Evolutionary conservation across 2,797 vertebrate species (phyloP), one percentile per base, ranked within the genome.

Genomic region (Taenioides sp.): DNA sequence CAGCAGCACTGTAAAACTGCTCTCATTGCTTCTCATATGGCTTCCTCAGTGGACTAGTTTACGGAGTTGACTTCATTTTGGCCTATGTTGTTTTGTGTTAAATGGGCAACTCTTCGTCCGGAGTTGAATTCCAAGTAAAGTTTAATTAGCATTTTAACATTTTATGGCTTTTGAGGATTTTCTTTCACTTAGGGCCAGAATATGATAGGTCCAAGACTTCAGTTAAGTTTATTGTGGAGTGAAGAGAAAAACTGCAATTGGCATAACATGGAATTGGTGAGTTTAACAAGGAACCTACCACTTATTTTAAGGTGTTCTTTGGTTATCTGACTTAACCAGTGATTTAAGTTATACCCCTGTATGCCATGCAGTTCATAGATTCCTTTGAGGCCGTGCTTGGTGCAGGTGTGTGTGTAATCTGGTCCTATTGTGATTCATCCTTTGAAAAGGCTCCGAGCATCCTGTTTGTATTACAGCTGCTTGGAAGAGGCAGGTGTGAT

Each of bases 361-460:
- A 14, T 58, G 23, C 55, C 23, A 31, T 2, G 58, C 40, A 65
- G 22, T 47, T 47, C n/a, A 64, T 40, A 47, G 37, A 40, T 17
- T 65, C 63, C 9, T 50, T 4, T 14, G 9, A 67, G 31, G 40
- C 28, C 10, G 9, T 25, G 57, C 14, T 65, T 14, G 25, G 16
- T 72, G 74, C 69, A 79, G 50, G 75, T 86, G 84, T 85, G 84
- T 85, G 85, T 83, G 85, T 86, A 69, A 62, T 81, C 75, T 71
- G 2, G 69, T 54, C 31, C 72, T 62, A 79, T 80, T 82, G 77
- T 85, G 74, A 59, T 50, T 28, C 22, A 61, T 34, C 22, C 52
- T 82, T 79, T 80, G 64, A 80, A 78, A 77, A 59, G 27, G 28
- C 17, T 47, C 67, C 54, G n/a, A 63, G 60, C 77, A 78, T 87